These are phyloP conservation scores for Mythimna impura DNA, from an alignment of 2,888 invertebrate genomes.

Conservation along the genomic window DNA sequence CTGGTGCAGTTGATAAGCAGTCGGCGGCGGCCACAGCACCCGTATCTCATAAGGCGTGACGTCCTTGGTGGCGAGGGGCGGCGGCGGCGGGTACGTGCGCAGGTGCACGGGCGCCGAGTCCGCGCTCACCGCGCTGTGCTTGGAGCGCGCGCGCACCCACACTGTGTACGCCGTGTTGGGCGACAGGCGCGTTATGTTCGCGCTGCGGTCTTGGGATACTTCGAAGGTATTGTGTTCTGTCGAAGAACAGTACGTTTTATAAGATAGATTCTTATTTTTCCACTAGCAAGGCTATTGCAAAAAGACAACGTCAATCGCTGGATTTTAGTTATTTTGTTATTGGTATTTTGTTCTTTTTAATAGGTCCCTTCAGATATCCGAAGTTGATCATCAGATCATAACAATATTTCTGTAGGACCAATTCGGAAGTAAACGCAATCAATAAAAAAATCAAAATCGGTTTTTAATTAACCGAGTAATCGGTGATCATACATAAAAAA, in stretches of 20 bases:
- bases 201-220: slow-evolving; percentile 81
- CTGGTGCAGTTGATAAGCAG: slow-evolving; percentile 75
- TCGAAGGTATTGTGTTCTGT: slow-evolving; percentile 86
- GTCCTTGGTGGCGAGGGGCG: slow-evolving; percentile 88
- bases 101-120: slow-evolving; percentile 91
- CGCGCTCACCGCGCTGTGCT: slow-evolving; percentile 91
- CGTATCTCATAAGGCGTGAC: slow-evolving; percentile 88
- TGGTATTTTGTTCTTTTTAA: background rate
- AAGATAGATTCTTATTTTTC: background rate
- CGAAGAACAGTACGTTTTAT: background rate
- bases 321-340: no score
- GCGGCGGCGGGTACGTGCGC: slow-evolving; percentile 93
- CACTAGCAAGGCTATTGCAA: background rate
- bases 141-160: slow-evolving; percentile 94
- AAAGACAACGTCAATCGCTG: background rate
- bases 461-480: no score
- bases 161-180: slow-evolving; percentile 93
- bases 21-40: slow-evolving; percentile 92
- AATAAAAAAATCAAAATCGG: no score
- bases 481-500: no score
- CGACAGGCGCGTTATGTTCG: slow-evolving; percentile 90
- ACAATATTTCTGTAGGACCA: no score
- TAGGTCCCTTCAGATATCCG: background rate
- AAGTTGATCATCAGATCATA: no score
- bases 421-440: no score